These are phyloP conservation scores for Lasioglossum oenotherae DNA, from an alignment of 2,888 invertebrate genomes.

Conservation along the genomic window DNA sequence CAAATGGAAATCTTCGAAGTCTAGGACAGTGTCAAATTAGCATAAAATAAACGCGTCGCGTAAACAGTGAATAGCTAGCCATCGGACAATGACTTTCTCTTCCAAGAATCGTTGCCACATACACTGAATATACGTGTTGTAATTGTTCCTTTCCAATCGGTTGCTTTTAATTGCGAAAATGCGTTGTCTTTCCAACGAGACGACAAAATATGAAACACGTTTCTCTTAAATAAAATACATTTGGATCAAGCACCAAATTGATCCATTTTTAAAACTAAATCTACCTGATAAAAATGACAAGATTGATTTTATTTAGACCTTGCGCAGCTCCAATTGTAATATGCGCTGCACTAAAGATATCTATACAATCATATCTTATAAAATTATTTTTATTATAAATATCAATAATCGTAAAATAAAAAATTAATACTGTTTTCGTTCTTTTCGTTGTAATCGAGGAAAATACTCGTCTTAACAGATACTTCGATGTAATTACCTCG, in stretches of 20 bases:
- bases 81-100: conserved; percentile 51
- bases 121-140: conserved; percentile 8
- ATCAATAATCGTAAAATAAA: too few species aligned
- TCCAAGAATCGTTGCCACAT: conserved; percentile 29
- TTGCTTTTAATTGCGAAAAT: background rate
- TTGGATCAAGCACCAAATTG: background rate
- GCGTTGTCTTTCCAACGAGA: background rate
- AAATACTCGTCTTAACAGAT: background rate
- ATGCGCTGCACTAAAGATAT: too few species aligned
- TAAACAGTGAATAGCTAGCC: conserved; percentile 21
- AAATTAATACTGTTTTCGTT: background rate
- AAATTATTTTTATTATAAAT: too few species aligned
- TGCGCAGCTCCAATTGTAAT: too few species aligned
- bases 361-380: too few species aligned
- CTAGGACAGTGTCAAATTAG: background rate
- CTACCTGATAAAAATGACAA: too few species aligned
- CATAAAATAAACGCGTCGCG: conserved; percentile 11
- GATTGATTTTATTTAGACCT: too few species aligned
- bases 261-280: background rate
- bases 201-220: background rate
- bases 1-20: conserved; percentile 14
- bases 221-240: background rate
- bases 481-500: background rate
- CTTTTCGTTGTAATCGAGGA: background rate
- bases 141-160: conserved; percentile 28